These are phyloP conservation scores for Spodoptera littoralis DNA, from an alignment of 2,888 invertebrate species.

Conservation along the genomic window DNA sequence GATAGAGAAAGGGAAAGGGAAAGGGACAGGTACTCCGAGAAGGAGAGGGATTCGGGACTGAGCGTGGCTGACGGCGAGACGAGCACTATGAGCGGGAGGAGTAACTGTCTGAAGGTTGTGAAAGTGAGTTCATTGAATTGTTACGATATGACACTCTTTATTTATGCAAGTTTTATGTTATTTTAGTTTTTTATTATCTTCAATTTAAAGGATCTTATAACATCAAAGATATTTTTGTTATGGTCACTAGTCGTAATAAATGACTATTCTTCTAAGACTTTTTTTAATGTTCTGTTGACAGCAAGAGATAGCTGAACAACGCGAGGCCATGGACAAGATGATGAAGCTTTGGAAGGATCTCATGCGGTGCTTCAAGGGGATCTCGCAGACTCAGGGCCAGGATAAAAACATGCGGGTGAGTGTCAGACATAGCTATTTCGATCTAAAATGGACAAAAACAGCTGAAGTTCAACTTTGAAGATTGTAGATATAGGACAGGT, in stretches of 20 bases:
- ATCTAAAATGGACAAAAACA: neutral
- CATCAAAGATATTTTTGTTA: no score
- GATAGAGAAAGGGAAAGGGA: conserved; percentile 69
- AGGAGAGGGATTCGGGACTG: conserved; percentile 81
- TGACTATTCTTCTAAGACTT: no score
- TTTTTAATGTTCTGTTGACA: conserved; percentile 46
- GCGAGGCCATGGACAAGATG: conserved; percentile 86
- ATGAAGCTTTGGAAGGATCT: conserved; percentile 86
- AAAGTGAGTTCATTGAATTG: conserved; percentile 67
- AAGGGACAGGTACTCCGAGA: conserved; percentile 76
- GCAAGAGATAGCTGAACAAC: conserved; percentile 85
- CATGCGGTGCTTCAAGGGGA: conserved; percentile 84
- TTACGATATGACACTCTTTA: no score
- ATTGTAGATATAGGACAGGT: no score
- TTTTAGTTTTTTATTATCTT: no score
- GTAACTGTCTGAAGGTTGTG: conserved; percentile 79
- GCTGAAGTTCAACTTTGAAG: no score
- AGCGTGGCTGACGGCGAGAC: conserved; percentile 82
- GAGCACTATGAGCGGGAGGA: conserved; percentile 79
- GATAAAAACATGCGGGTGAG: conserved; percentile 73
- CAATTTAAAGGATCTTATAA: no score
- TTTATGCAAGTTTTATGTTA: no score
- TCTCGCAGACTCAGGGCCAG: conserved; percentile 71
- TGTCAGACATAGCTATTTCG: conserved; percentile 2
- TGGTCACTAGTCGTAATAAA: no score